Percentiles rank a stretch among this genome's conserved stretches.
Conservation (phyloP, 2,113 vertebrate species). For the Dasyurus viverrinus region DNA sequence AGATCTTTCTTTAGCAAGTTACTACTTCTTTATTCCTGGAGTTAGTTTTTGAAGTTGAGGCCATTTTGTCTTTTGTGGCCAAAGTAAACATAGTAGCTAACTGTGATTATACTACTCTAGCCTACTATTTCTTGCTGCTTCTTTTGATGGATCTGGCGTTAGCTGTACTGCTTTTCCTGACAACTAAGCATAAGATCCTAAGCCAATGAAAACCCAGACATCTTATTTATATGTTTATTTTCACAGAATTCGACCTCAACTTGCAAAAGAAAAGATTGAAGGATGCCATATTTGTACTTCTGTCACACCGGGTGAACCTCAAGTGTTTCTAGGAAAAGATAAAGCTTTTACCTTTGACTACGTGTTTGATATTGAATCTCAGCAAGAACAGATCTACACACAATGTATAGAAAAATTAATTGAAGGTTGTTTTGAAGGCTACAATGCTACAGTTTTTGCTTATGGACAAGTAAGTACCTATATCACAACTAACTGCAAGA, state of each 20-base stretch:
- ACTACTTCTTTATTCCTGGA: not conserved
- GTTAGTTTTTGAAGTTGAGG: not conserved
- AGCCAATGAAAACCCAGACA: not conserved
- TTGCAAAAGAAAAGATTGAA: slow-evolving; percentile 98
- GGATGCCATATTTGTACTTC: slow-evolving; percentile 98
- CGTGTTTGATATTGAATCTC: slow-evolving; percentile 94
- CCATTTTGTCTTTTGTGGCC: not conserved
- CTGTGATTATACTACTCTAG: not conserved
- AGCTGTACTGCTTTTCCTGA: not conserved
- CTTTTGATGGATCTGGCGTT: not conserved
- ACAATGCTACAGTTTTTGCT: slow-evolving; percentile 98
- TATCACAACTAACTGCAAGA: slow-evolving; percentile 47
- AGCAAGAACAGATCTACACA: slow-evolving; percentile 92
- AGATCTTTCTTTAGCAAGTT: not conserved
- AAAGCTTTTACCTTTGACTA: slow-evolving; percentile 98
- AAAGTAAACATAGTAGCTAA: not conserved
- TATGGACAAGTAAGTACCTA: slow-evolving; percentile 92
- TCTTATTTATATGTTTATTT: slow-evolving; percentile 53
- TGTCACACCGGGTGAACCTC: slow-evolving; percentile 95
- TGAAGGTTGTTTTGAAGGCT: slow-evolving; percentile 97
- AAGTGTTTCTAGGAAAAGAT: slow-evolving; percentile 97
- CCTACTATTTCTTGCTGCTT: not conserved
- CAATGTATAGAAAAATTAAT: slow-evolving; percentile 95
- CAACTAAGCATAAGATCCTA: not conserved
- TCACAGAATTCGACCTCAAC: slow-evolving; percentile 95